A percentile compares a stretch with the other conserved stretches of the same genome.
Evolutionary conservation across 2,797 vertebrate species (phyloP).

Genomic region (Enteromius afrohamiltoni): DNA sequence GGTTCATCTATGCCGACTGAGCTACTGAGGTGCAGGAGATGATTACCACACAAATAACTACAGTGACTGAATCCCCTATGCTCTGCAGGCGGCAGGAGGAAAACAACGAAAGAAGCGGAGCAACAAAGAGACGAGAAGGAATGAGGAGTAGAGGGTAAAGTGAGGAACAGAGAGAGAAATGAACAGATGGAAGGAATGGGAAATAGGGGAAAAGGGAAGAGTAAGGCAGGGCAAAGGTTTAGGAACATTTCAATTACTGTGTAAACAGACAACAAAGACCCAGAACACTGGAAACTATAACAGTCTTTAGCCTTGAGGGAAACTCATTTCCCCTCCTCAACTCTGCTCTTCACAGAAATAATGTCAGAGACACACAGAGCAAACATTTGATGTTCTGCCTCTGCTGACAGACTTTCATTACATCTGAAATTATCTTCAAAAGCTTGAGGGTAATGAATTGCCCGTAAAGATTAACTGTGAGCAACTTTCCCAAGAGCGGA

Average conservation of each 20-base stretch:
- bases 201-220: conserved; percentile 14
- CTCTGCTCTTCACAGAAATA: conserved; percentile 60
- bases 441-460: conserved; percentile 37
- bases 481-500: conserved; percentile 1
- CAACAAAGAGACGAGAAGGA: conserved; percentile 23
- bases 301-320: conserved; percentile 73
- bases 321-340: conserved; percentile 72
- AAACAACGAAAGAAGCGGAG: conserved; percentile 30
- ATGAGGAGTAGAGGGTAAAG: conserved; percentile 37
- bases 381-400: conserved; percentile 51
- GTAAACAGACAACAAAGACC: conserved; percentile 77
- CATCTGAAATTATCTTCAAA: conserved; percentile 43
- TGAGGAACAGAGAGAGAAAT: conserved; percentile 40
- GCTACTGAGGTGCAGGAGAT: conserved; percentile 59
- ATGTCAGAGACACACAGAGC: conserved; percentile 34
- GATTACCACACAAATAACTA: conserved; percentile 66
- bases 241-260: conserved; percentile 79
- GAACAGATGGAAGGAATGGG: conserved; percentile 32
- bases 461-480: conserved; percentile 31
- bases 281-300: conserved; percentile 76
- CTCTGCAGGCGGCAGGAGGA: conserved; percentile 56
- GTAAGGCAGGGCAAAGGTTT: conserved; percentile 56
- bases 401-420: conserved; percentile 51
- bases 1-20: conserved; percentile 52
- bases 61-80: conserved; percentile 68